Conservation (phyloP, 2,888 invertebrate species). For the Aleiodes alternator region DNA sequence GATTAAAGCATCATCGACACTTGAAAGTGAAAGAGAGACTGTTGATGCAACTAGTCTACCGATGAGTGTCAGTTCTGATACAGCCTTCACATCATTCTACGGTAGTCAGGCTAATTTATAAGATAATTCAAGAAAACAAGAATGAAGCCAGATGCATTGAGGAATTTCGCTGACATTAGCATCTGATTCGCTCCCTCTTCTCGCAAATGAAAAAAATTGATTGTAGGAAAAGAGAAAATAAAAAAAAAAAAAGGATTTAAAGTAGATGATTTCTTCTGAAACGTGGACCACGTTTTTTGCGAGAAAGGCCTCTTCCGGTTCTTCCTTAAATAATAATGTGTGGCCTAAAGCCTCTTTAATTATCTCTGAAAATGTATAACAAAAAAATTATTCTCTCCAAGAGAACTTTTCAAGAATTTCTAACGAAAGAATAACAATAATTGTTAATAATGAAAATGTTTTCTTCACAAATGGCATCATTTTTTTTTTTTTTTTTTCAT, state of each 20-base stretch:
- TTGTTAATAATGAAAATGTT: constrained; percentile 18
- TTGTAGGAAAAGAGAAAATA: neutral
- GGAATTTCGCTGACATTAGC: neutral
- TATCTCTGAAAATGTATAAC: neutral
- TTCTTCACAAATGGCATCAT: neutral
- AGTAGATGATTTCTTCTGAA: constrained; percentile 13
- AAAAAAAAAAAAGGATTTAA: neutral
- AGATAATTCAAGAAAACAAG: constrained; percentile 21
- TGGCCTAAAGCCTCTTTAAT: constrained; percentile 8
- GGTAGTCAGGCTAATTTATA: constrained; percentile 75
- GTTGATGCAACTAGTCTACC: constrained; percentile 73
- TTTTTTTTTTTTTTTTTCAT: neutral
- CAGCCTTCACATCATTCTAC: constrained; percentile 78
- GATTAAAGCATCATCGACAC: constrained; percentile 75
- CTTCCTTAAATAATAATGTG: constrained; percentile 27
- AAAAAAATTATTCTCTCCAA: constrained; percentile 9
- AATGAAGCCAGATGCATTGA: neutral
- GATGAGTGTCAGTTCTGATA: constrained; percentile 77
- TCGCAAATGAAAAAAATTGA: constrained; percentile 3
- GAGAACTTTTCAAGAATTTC: constrained; percentile 6
- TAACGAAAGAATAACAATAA: constrained; percentile 24
- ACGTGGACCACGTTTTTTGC: constrained; percentile 31
- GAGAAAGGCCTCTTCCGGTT: constrained; percentile 13
- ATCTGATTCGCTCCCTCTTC: constrained; percentile 3
- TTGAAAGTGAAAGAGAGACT: constrained; percentile 73